Percentiles rank a stretch among this genome's conserved stretches.
Conservation (phyloP, 2,888 invertebrate genomes). For the Leucophora obtusa region DNA sequence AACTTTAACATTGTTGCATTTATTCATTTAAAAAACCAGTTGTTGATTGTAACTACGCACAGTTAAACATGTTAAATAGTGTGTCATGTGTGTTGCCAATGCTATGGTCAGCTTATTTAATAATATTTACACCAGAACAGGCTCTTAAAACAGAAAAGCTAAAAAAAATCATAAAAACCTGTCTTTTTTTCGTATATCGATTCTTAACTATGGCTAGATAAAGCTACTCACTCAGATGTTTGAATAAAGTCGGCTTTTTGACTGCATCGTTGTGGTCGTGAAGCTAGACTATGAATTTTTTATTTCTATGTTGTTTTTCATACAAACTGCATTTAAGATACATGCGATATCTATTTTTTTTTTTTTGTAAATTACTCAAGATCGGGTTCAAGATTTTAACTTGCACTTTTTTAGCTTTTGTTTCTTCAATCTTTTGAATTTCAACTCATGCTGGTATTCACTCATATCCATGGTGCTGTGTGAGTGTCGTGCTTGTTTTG, state of each 20-base stretch:
- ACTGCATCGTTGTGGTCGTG: background rate
- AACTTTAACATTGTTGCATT: background rate
- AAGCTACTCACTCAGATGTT: background rate
- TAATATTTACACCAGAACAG: background rate
- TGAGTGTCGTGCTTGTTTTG: background rate
- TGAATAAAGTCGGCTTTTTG: background rate
- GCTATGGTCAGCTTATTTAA: background rate
- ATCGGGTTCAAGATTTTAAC: slow-evolving; percentile 51
- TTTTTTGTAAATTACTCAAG: slow-evolving; percentile 38
- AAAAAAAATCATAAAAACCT: background rate
- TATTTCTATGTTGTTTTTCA: background rate
- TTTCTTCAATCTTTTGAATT: background rate
- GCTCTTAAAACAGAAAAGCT: background rate
- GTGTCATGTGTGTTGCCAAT: background rate
- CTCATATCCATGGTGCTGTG: too few species aligned
- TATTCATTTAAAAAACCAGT: background rate
- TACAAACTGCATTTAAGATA: background rate
- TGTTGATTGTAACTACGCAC: background rate
- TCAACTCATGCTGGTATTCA: too few species aligned
- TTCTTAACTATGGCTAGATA: background rate
- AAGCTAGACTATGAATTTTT: background rate
- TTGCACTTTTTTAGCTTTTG: background rate
- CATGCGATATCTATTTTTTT: slow-evolving; percentile 1
- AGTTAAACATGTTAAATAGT: background rate
- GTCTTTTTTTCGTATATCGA: background rate